Percentiles rank a stretch among this genome's conserved stretches.
phyloP scores from a whole-genome alignment of 2,797 vertebrate genomes.

The Sternotherus odoratus region DNA sequence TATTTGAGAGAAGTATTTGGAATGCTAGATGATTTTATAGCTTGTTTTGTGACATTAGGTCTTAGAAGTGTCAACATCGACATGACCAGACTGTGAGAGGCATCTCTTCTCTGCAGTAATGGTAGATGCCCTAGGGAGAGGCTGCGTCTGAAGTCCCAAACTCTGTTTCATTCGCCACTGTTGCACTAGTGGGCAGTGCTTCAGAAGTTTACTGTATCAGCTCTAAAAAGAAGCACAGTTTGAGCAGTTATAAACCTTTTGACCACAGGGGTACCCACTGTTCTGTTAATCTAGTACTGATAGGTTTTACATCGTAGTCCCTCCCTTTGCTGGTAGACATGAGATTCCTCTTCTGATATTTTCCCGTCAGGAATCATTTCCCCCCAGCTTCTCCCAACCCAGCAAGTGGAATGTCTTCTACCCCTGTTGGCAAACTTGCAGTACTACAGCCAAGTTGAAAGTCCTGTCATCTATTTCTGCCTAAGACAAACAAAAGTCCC shows the following conservation, averaged over 20 bases:
- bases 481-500: neutral
- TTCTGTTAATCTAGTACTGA: neutral
- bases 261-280: neutral
- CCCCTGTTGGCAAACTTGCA: neutral
- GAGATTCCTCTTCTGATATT: neutral
- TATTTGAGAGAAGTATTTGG: neutral
- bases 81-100: neutral
- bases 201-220: neutral
- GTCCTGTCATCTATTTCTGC: neutral
- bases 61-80: neutral
- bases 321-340: neutral
- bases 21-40: neutral
- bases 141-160: neutral
- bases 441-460: neutral
- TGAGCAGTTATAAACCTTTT: neutral
- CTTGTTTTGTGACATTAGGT: neutral
- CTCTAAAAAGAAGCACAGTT: neutral
- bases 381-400: neutral
- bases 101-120: neutral
- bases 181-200: neutral
- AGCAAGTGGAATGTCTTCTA: neutral
- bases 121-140: neutral
- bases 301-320: neutral
- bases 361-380: neutral
- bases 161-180: neutral